Conservation (phyloP, 2,797 vertebrate genomes). For the Danio choprae region DNA sequence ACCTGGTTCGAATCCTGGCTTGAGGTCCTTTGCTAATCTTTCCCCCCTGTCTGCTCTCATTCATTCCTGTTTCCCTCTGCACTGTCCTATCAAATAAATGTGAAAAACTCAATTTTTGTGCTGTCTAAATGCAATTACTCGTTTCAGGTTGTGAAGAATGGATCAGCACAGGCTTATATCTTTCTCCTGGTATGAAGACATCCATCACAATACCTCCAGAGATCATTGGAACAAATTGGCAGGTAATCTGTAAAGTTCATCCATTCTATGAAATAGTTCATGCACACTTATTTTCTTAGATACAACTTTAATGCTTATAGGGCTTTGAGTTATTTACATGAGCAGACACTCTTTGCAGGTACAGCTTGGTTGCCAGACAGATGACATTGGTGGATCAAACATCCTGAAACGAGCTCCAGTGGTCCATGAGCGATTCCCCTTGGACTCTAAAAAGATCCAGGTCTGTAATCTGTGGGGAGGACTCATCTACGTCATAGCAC, state of each 20-base stretch:
- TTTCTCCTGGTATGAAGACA: conserved; percentile 84
- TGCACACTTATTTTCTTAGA: background rate
- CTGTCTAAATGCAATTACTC: background rate
- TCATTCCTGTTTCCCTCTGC: too few relatives aligned
- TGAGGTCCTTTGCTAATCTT: too few relatives aligned
- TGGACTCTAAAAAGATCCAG: conserved; percentile 75
- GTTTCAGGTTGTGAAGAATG: conserved; percentile 76
- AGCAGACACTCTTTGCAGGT: conserved; percentile 72
- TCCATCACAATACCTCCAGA: conserved; percentile 75
- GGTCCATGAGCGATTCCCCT: conserved; percentile 76
- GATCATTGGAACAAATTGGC: conserved; percentile 77
- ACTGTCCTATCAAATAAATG: too few relatives aligned
- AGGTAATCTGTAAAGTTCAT: conserved; percentile 67
- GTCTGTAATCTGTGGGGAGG: conserved; percentile 90
- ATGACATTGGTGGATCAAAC: conserved; percentile 69
- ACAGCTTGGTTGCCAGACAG: conserved; percentile 89
- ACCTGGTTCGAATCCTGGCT: too few relatives aligned
- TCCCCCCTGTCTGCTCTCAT: too few relatives aligned
- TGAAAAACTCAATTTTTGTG: background rate
- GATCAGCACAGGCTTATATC: conserved; percentile 89
- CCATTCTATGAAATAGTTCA: too few relatives aligned
- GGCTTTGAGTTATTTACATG: background rate
- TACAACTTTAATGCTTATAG: background rate
- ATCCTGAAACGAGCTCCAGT: conserved; percentile 80
- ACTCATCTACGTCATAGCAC: conserved; percentile 86